Evolutionary conservation across 2,797 vertebrate genomes (phyloP), one percentile per base, ranked within the genome.

Genomic region (Notolabrus celidotus): DNA sequence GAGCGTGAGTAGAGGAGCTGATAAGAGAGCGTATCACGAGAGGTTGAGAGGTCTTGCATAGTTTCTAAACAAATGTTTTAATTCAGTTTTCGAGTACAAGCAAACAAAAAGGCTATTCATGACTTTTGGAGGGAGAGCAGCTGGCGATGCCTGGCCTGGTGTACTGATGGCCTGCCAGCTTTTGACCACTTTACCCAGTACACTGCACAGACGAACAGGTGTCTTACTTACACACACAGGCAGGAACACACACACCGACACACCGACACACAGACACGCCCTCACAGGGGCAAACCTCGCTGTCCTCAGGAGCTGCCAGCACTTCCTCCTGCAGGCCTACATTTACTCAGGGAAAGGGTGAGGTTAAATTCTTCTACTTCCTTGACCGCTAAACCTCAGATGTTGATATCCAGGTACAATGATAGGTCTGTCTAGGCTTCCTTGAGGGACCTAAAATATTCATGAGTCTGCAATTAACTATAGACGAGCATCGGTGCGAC

Each of bases 171-270:
- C 58, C 74, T 89, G 85, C 84, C 88, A 90, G 80, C 83, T 80
- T 84, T 59, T 81, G 57, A 79, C 83, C 77, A 71, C 77, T 86
- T 82, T 74, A 77, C 70, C 74, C 73, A 83, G 69, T 69, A 72
- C 78, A 67, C 80, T 76, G 84, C 80, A 79, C 71, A 86, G 80
- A 67, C 60, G 81, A 90, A 92, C 90, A 92, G 91, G 91, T 93
- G 92, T 73, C 67, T 61, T 19, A 29, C 67, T 53, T 34, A 64
- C 52, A 59, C 23, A 69, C 71, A 78, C 71, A 55, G 5, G 66
- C 17, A 65, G 60, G 27, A 27, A 76, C 51, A 39, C 57, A 33
- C 71, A 72, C 38, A 65, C n/a, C 58, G 16, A 57, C 41, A 61
- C 11, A 65, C 55, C 51, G n/a, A n/a, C n/a, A n/a, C 38, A 65